Base-by-base conservation (phyloP, 2,888 invertebrate species). In the Antheraea yamamai region DNA sequence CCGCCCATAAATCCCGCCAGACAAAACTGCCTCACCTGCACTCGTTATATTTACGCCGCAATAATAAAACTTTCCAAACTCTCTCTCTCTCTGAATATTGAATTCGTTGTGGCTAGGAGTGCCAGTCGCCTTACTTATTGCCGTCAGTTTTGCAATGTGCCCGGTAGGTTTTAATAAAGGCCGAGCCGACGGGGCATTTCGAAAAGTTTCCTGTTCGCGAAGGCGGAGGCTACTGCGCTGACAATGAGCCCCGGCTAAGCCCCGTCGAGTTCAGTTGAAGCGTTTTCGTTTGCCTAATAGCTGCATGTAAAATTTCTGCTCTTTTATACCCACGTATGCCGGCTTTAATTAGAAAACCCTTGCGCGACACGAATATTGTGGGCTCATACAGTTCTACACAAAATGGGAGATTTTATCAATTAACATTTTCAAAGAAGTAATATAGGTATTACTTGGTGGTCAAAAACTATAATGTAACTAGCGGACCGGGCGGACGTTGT, bases 31-130 rank as follows among this genome's bases (percentile, higher is more conserved):
- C 90, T 93, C 92, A 94, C 94, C 94, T 94, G 92, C 92, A 92
- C 92, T 94, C 93, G 92, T 94, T 94, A 94, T 94, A 92, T 94
- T 93, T 94, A 94, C 89, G 92, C 93, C 91, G 92, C 91, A 93
- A 94, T 94, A 94, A 94, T 93, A 93, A 95, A 95, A 94, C 91
- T 94, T 94, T 89, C 86, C 92, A 91, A 91, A 47, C 47, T 47
- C 92, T 93, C 90, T 82, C 87, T 93, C 90, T 82, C 87, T 87
- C 88, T 89, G 93, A 93, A 94, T 94, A 94, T 95, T 95, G 94
- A 92, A 95, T 93, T 88, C 91, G 89, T 86, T 89, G 91, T 88
- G 90, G 92, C 82, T 89, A 88, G 88, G 89, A 89, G 90, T 89
- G 89, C 87, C 89, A 88, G 89, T 91, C 89, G 91, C 92, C 89